These are phyloP conservation scores for Urechis unicinctus DNA, from an alignment of 2,888 invertebrate species.

Conservation along the genomic window DNA sequence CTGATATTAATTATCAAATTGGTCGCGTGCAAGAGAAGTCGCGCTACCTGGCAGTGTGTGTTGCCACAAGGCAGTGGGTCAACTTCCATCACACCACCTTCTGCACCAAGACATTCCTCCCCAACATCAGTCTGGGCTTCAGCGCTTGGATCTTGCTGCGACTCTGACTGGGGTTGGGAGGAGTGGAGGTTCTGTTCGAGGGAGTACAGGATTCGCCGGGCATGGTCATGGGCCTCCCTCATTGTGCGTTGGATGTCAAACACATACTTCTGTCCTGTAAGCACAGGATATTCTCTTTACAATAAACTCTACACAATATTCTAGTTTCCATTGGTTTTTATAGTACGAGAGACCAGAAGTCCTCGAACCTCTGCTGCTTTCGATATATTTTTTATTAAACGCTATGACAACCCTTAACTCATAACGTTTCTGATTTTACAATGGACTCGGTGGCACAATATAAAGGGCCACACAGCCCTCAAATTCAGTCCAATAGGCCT, in stretches of 20 bases:
- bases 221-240: slow-evolving; percentile 83
- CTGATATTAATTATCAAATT: too few relatives aligned
- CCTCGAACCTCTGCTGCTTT: too few relatives aligned
- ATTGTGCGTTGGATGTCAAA: slow-evolving; percentile 85
- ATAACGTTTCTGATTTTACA: too few relatives aligned
- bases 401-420: too few relatives aligned
- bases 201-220: slow-evolving; percentile 65
- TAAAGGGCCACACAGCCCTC: too few relatives aligned
- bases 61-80: not conserved
- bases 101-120: not conserved
- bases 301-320: not conserved
- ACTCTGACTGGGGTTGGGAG: not conserved
- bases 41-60: not conserved
- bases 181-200: too few relatives aligned
- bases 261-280: slow-evolving; percentile 74
- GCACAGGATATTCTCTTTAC: not conserved
- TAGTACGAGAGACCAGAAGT: too few relatives aligned
- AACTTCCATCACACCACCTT: not conserved
- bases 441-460: too few relatives aligned
- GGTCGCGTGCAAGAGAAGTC: too few relatives aligned
- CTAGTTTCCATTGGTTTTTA: too few relatives aligned
- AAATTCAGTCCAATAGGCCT: too few relatives aligned
- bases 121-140: not conserved
- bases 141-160: not conserved
- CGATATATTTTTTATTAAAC: too few relatives aligned